These are phyloP conservation scores for Pitta sordida DNA, from an alignment of 2,113 vertebrate genomes.

Conservation along the genomic window DNA sequence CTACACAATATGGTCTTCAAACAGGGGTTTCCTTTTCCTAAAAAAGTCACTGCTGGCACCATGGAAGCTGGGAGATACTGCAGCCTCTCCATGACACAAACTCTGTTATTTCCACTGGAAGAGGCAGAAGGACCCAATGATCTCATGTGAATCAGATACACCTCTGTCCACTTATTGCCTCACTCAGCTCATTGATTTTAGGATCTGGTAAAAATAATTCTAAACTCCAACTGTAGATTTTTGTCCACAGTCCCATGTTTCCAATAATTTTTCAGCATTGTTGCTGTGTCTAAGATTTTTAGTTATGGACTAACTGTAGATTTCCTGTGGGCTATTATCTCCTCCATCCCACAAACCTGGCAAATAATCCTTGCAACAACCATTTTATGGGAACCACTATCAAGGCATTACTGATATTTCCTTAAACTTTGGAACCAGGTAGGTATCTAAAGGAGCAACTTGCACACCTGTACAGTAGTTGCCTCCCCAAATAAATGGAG, in stretches of 20 bases:
- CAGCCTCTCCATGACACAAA: not conserved
- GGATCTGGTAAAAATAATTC: not conserved
- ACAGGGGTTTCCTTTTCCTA: not conserved
- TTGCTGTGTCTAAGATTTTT: not conserved
- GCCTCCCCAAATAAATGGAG: not conserved
- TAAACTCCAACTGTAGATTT: not conserved
- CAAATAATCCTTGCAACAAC: not conserved
- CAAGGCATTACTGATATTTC: not conserved
- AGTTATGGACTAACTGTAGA: not conserved
- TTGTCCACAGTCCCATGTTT: not conserved
- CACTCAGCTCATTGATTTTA: not conserved
- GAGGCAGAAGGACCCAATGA: not conserved
- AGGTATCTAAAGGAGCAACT: not conserved
- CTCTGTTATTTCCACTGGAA: not conserved
- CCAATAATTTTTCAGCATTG: not conserved
- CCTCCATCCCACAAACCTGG: not conserved
- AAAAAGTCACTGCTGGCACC: not conserved
- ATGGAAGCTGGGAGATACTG: not conserved
- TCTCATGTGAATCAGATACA: not conserved
- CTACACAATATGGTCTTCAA: rapidly evolving
- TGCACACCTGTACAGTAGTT: not conserved
- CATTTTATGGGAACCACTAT: not conserved
- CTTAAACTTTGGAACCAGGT: not conserved
- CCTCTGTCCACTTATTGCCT: not conserved
- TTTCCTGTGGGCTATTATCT: not conserved